Evolutionary conservation across 1,140 invertebrate species (phyloP).

Genomic region (Bombus turneri): DNA sequence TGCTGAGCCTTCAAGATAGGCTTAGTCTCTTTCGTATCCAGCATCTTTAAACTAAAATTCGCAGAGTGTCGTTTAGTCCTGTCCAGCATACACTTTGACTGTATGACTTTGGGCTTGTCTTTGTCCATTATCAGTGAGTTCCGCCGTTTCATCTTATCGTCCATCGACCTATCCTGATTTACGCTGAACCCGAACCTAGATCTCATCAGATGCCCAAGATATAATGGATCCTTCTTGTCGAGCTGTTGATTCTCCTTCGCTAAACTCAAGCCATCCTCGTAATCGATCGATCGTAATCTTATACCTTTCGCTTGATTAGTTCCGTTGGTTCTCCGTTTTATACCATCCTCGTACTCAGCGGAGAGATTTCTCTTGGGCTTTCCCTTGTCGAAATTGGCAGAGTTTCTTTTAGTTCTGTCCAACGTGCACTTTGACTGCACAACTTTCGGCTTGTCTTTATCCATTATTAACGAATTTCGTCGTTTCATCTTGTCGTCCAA

Average conservation of each 20-base stretch:
- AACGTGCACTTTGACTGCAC: conserved; percentile 61
- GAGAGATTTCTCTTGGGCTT: conserved; percentile 72
- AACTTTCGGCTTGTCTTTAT: conserved; percentile 69
- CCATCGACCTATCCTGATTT: conserved; percentile 44
- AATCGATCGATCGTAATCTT: conserved; percentile 69
- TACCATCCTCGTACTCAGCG: conserved; percentile 73
- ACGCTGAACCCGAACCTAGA: conserved; percentile 57
- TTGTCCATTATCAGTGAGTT: conserved; percentile 70
- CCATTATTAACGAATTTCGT: conserved; percentile 64
- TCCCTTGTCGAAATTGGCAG: conserved; percentile 62
- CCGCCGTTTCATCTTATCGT: conserved; percentile 68
- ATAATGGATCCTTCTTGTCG: conserved; percentile 48
- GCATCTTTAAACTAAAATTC: conserved; percentile 68
- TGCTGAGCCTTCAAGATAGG: conserved; percentile 71
- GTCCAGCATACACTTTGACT: conserved; percentile 68
- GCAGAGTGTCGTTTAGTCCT: conserved; percentile 77
- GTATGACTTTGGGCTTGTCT: conserved; percentile 64
- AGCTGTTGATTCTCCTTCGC: conserved; percentile 54
- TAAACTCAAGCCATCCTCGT: conserved; percentile 68
- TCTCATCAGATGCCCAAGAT: conserved; percentile 46
- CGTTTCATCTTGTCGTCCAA: conserved; percentile 68
- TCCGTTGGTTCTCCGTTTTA: conserved; percentile 62
- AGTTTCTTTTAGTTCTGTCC: conserved; percentile 76
- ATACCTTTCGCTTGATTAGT: conserved; percentile 54
- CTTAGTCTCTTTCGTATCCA: conserved; percentile 72